Evolutionary conservation across 2,113 vertebrate species (phyloP).

Genomic region (Aphelocoma coerulescens): DNA sequence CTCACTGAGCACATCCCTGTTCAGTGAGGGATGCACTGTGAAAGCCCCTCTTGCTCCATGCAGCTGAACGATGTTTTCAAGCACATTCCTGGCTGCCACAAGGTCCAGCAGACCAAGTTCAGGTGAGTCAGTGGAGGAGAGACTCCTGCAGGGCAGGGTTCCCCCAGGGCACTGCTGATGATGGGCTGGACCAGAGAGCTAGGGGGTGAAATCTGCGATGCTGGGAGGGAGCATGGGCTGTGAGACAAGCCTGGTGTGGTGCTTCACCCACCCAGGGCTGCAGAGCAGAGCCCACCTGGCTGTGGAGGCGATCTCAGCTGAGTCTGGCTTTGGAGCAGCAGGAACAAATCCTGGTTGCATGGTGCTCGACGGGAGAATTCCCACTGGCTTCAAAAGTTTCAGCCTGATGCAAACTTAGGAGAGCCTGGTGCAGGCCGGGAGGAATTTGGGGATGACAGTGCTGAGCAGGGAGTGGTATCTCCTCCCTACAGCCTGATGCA

Average conservation of each 20-base stretch:
- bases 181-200: not conserved
- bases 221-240: rapidly evolving
- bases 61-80: constrained; percentile 90
- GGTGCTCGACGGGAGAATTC: not conserved
- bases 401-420: not conserved
- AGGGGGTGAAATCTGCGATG: not conserved
- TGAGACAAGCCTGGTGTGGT: not conserved
- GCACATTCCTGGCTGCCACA: constrained; percentile 81
- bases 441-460: not conserved
- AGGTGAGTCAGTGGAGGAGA: constrained; percentile 74
- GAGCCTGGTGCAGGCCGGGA: not conserved
- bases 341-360: rapidly evolving
- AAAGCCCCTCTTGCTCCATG: not conserved
- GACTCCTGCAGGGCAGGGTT: not conserved
- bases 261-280: not conserved
- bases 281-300: not conserved
- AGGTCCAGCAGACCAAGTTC: constrained; percentile 87
- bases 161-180: not conserved
- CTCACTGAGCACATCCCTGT: not conserved
- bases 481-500: not conserved
- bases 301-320: not conserved
- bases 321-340: not conserved
- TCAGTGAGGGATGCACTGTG: not conserved
- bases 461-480: not conserved
- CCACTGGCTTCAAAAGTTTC: not conserved